Evolutionary conservation across 2,113 vertebrate genomes (phyloP).

Genomic region (Caretta caretta): DNA sequence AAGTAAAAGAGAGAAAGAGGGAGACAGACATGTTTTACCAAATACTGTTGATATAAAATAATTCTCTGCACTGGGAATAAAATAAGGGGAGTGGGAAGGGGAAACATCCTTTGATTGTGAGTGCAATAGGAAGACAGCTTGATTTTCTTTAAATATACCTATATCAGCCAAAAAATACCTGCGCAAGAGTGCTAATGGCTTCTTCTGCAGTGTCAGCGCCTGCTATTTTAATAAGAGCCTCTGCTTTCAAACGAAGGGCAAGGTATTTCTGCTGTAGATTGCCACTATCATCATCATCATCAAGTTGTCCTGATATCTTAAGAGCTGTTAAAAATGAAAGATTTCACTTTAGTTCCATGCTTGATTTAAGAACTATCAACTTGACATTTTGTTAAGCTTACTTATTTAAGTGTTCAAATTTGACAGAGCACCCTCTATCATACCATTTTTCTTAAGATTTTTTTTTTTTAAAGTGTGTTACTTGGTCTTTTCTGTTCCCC

Average conservation of each 20-base stretch:
- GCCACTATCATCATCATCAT: neutral
- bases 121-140: neutral
- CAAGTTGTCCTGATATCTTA: conserved; percentile 53
- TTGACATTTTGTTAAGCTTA: neutral
- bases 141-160: neutral
- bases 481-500: neutral
- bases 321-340: conserved; percentile 73
- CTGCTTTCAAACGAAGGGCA: conserved; percentile 83
- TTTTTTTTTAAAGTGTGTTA: neutral
- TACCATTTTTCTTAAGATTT: neutral
- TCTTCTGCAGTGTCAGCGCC: conserved; percentile 82
- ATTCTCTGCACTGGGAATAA: neutral
- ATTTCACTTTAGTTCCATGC: neutral
- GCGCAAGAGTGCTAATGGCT: conserved; percentile 84
- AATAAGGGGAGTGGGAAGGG: neutral
- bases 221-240: conserved; percentile 83
- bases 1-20: neutral
- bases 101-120: neutral
- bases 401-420: neutral
- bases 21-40: neutral
- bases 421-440: neutral
- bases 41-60: neutral
- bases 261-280: conserved; percentile 74
- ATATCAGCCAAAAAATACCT: conserved; percentile 78
- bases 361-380: no score